Conservation (phyloP, 2,888 invertebrate genomes). For the Lordiphosa andalusiaca region DNA sequence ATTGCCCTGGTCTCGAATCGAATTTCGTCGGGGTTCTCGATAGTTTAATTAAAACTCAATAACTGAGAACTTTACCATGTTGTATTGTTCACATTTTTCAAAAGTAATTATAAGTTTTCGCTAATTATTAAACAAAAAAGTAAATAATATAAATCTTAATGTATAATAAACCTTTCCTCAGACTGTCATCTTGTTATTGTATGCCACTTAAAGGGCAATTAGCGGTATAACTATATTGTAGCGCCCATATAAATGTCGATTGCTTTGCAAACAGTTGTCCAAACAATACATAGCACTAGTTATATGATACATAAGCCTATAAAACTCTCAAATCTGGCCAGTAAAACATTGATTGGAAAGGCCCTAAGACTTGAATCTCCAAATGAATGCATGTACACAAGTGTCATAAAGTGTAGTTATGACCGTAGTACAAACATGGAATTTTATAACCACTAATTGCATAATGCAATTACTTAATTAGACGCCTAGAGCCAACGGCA, state of each 20-base stretch:
- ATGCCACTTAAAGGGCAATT: constrained; percentile 45
- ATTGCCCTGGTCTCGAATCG: no score
- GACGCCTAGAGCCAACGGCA: constrained; percentile 51
- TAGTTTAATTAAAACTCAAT: no score
- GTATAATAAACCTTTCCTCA: no score
- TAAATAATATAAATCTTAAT: no score
- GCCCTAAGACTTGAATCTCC: constrained; percentile 4
- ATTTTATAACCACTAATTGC: constrained; percentile 69
- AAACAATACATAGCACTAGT: constrained; percentile 17
- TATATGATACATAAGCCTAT: constrained; percentile 17
- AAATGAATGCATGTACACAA: constrained; percentile 28
- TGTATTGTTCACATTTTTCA: no score
- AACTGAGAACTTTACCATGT: no score
- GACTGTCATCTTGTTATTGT: no score
- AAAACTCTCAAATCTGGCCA: constrained; percentile 44
- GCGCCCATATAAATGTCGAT: constrained; percentile 35
- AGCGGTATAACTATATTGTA: constrained; percentile 25
- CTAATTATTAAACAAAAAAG: no score
- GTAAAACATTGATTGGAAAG: constrained; percentile 46
- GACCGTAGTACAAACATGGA: constrained; percentile 28
- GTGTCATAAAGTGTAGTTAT: constrained; percentile 39
- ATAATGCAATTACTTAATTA: constrained; percentile 71
- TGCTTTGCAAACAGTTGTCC: constrained; percentile 31
- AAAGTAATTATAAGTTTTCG: no score
- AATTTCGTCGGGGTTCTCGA: no score